phyloP scores from a whole-genome alignment of 1,140 invertebrate genomes.

The Achatina immaculata region DNA sequence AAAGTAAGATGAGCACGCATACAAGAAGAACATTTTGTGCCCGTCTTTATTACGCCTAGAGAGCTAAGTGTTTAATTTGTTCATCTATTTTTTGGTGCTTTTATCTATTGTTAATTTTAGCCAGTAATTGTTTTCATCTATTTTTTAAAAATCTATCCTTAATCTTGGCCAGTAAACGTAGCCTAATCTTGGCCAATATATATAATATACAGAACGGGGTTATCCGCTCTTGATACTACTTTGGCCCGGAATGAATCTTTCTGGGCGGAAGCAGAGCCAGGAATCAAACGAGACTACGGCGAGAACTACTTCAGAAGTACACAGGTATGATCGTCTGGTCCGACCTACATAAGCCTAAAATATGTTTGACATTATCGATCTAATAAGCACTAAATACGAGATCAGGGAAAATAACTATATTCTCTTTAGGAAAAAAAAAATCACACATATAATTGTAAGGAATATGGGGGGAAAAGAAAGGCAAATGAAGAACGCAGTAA shows the following conservation, averaged over 20 bases:
- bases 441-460: too few species aligned
- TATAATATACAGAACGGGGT: slow-evolving; percentile 47
- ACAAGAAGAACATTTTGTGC: slow-evolving; percentile 59
- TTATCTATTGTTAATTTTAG: background rate
- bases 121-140: background rate
- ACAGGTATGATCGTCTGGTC: slow-evolving; percentile 35
- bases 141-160: background rate
- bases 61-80: too few species aligned
- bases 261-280: slow-evolving; percentile 42
- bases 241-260: slow-evolving; percentile 39
- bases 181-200: too few species aligned
- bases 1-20: slow-evolving; percentile 59
- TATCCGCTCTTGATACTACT: slow-evolving; percentile 35
- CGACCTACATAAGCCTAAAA: too few species aligned
- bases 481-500: too few species aligned
- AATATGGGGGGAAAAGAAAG: too few species aligned
- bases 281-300: slow-evolving; percentile 47
- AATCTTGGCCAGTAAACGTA: too few species aligned
- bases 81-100: background rate
- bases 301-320: slow-evolving; percentile 44
- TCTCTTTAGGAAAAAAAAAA: too few species aligned
- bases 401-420: too few species aligned
- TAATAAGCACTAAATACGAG: too few species aligned
- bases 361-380: too few species aligned
- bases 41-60: too few species aligned